Evolutionary conservation across 2,113 vertebrate genomes (phyloP).

Genomic region (Bubalus kerabau): DNA sequence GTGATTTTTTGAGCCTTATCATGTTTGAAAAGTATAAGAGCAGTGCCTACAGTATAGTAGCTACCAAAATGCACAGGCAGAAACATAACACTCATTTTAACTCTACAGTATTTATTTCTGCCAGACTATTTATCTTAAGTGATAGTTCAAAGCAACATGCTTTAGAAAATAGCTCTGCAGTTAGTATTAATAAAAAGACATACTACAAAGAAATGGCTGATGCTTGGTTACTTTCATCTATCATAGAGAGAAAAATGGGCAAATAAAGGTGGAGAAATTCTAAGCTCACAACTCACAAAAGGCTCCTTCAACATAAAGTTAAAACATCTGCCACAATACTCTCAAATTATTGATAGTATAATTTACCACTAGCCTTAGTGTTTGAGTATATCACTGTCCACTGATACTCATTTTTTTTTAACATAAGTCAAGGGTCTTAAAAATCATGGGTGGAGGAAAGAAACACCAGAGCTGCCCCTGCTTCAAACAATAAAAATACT

Average conservation of each 20-base stretch:
- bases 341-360: conserved; percentile 30
- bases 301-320: conserved; percentile 55
- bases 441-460: not conserved
- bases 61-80: conserved; percentile 41
- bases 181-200: conserved; percentile 62
- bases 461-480: not conserved
- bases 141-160: conserved; percentile 48
- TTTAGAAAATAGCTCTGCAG: conserved; percentile 51
- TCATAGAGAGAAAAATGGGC: conserved; percentile 46
- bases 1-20: not conserved
- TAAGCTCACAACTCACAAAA: conserved; percentile 4
- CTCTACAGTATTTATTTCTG: conserved; percentile 68
- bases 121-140: conserved; percentile 47
- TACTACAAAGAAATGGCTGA: conserved; percentile 37
- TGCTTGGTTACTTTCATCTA: conserved; percentile 17
- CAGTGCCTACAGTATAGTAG: not conserved
- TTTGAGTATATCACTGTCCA: conserved; percentile 51
- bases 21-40: not conserved
- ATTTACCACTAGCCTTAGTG: conserved; percentile 41
- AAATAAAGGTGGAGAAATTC: conserved; percentile 42
- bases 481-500: not conserved
- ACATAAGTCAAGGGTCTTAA: not conserved
- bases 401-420: conserved; percentile 57
- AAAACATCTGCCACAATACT: conserved; percentile 43
- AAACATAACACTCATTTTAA: conserved; percentile 43